A percentile compares a stretch with the other conserved stretches of the same genome.
Conservation (phyloP, 30 jellyfish, hydroid and myxozoan genomes). For the Catostylus mosaicus region DNA sequence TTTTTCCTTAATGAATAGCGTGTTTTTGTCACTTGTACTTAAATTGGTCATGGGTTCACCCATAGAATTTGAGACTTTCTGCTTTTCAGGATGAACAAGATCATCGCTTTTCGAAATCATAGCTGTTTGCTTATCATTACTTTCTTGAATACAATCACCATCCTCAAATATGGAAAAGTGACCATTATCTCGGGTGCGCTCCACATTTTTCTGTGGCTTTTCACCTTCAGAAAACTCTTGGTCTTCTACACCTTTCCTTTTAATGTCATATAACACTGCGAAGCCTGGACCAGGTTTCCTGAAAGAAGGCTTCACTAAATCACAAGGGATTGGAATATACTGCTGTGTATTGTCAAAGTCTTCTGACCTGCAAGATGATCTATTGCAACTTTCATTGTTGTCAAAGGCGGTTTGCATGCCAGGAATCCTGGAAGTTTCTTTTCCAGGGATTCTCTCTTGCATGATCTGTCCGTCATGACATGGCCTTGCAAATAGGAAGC, state of each 20-base stretch:
- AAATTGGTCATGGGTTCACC: neutral
- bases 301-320: neutral
- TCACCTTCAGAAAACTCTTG: neutral
- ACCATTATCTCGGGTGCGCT: neutral
- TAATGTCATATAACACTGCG: too few species aligned
- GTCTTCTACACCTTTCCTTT: too few species aligned
- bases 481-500: neutral
- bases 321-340: neutral
- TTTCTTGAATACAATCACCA: neutral
- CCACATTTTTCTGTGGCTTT: neutral
- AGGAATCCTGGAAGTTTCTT: neutral
- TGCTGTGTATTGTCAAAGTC: neutral
- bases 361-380: neutral
- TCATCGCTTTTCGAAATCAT: too few species aligned
- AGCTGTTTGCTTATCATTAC: neutral
- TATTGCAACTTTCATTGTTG: neutral
- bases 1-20: too few species aligned
- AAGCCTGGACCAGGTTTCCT: neutral
- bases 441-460: neutral
- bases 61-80: neutral
- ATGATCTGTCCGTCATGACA: neutral
- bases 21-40: too few species aligned
- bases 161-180: slow-evolving; percentile 4
- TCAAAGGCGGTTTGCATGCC: neutral
- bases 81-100: neutral